Evolutionary conservation across 2,797 vertebrate genomes (phyloP), one percentile per base, ranked within the genome.

Genomic region (Masticophis lateralis): DNA sequence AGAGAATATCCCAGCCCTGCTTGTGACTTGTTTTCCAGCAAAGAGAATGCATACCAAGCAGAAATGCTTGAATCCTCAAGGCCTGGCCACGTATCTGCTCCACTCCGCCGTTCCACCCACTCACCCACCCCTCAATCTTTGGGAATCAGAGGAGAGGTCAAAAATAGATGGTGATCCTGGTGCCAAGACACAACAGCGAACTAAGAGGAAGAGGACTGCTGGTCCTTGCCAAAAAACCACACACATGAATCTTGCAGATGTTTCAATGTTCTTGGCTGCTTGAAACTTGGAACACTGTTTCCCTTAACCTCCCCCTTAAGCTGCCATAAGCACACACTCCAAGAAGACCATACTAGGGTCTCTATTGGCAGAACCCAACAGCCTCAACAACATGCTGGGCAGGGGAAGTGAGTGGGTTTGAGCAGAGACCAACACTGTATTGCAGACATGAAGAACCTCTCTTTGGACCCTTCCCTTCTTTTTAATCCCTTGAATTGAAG

Each of bases 321-420:
- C 90, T 88, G 69, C 95, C 43, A 9, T n/a, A 89, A 92, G 91
- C 56, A 92, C 91, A 16, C 89, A 8, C 87, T 93, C 53, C 95
- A 95, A 87, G 93, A 95, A 79, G 95, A 91, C 91, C 0, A 14
- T 95, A 96, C 96, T 95, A 90, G 92, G 93, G 94, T 89, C 94
- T 69, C 27, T 5, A 11, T 88, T 90, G 96, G 96, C 93, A 96
- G 95, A 47, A 96, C 95, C 94, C 88, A 0, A 90, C 57, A 61
- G 93, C 95, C 95, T 90, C 60, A 0, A 95, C 92, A 94, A 93
- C 86, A 61, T 20, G 1, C 94, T 83, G 94, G 94, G 93, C 18
- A 59, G 91, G 92, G 90, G 89, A 91, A 37, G 95, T 57, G 93
- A 53, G 69, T 4, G 92, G 92, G 90, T 94, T 93, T 94, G 25